Conservation (phyloP, 2,888 invertebrate genomes). For the Coecobrya sp. region DNA sequence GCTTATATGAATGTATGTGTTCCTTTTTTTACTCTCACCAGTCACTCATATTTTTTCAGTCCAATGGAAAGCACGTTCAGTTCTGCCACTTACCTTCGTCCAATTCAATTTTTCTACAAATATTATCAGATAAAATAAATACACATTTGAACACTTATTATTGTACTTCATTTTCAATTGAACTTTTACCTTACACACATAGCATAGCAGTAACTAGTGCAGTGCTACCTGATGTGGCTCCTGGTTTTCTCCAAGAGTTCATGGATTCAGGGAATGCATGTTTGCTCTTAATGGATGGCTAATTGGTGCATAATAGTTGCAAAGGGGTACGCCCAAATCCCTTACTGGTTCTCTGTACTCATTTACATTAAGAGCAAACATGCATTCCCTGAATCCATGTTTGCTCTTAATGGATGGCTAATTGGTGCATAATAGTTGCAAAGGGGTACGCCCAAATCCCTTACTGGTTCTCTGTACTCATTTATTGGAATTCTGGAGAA, state of each 20-base stretch:
- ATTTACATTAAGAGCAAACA: constrained; percentile 43
- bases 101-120: constrained; percentile 2
- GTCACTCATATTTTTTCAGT: constrained; percentile 49
- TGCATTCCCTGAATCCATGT: neutral
- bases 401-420: constrained; percentile 67
- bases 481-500: neutral
- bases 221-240: neutral
- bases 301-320: constrained; percentile 73
- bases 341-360: neutral
- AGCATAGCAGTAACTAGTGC: neutral
- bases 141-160: neutral
- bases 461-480: neutral
- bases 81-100: neutral
- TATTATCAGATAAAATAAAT: constrained; percentile 28
- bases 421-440: constrained; percentile 72
- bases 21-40: constrained; percentile 57
- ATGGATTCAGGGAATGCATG: neutral
- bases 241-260: neutral
- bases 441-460: constrained; percentile 21
- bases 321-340: constrained; percentile 29
- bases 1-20: constrained; percentile 33
- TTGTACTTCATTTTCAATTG: constrained; percentile 16
- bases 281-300: constrained; percentile 59
- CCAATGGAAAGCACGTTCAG: neutral
- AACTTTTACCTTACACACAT: neutral